Evolutionary conservation across 2,888 invertebrate species (phyloP), one percentile per base, ranked within the genome.

Genomic region (Aleiodes leptofemur): DNA sequence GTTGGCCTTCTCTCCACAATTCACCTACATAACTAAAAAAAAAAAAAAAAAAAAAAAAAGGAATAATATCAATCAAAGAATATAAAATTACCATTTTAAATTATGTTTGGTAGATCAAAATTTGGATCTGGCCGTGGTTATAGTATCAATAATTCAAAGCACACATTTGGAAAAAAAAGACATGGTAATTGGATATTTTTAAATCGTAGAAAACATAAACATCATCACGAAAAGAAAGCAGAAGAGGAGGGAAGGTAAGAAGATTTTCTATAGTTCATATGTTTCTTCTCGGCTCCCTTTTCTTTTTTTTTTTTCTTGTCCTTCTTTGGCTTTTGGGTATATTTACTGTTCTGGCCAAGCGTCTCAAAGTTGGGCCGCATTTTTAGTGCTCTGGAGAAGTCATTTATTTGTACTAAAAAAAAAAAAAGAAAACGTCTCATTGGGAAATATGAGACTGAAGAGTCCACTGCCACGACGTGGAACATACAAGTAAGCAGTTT

Each of bases 221-320:
- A 43, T 61, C 61, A 38, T 64, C 64, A 43, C 13, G 64, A 48
- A 23, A 64, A 23, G 16, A 43, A 23, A 43, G 16, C 43, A 9
- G 64, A 43, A 38, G 64, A 64, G 48, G 64, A 64, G 43, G 64
- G 64, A 43, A 64, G 64, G 64, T 64, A 64, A 64, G 64, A 23
- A 23, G 14, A 34, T 34, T 23, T 23, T 48, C 64, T 64, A 64
- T 64, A 64, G 64, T 64, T 23, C 64, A 43, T 64, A 43, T 43
- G 64, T 43, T 64, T 64, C 43, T 43, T 43, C 43, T 43, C 1
- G 11, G 23, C 23, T 2, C 23, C 23, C 2, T 23, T 23, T 23
- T 23, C 2, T 23, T 23, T 1, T 23, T 2, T 2, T 9, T 43
- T 9, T 43, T 11, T 43, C 7, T 43, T 43, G 31, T 31, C 31